Evolutionary conservation across 2,113 vertebrate genomes (phyloP).

Genomic region (Myiozetetes cayanensis): DNA sequence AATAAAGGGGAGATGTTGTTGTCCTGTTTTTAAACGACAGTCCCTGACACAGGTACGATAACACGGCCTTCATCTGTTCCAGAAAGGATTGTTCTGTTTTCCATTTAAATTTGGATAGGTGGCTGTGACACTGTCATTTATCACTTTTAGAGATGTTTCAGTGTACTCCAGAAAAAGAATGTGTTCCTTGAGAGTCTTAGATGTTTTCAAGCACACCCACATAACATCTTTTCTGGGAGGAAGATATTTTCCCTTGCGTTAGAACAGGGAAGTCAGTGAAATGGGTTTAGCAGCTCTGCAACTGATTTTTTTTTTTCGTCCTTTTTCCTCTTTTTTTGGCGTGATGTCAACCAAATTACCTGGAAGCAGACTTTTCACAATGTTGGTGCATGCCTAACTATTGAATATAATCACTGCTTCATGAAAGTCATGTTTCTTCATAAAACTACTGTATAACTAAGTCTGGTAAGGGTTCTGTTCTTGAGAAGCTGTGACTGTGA

Average conservation of each 20-base stretch:
- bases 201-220: conserved; percentile 63
- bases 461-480: background rate
- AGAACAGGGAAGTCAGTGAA: background rate
- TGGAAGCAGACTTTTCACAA: background rate
- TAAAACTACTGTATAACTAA: background rate
- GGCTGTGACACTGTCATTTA: conserved; percentile 23
- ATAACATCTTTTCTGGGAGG: conserved; percentile 39
- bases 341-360: background rate
- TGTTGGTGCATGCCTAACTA: background rate
- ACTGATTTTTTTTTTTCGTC: background rate
- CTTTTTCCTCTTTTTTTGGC: background rate
- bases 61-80: background rate
- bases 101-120: conserved; percentile 27
- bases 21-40: background rate
- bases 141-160: conserved; percentile 25
- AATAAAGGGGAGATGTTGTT: background rate
- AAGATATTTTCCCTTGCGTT: conserved; percentile 46
- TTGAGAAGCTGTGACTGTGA: background rate
- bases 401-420: background rate
- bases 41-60: background rate
- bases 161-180: background rate
- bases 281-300: background rate
- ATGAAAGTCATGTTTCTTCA: background rate
- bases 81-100: conserved; percentile 17
- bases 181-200: conserved; percentile 47